Percentiles rank a stretch among this genome's conserved stretches.
Conservation (phyloP, 2,888 invertebrate species). For the Sarcophaga variegata region DNA sequence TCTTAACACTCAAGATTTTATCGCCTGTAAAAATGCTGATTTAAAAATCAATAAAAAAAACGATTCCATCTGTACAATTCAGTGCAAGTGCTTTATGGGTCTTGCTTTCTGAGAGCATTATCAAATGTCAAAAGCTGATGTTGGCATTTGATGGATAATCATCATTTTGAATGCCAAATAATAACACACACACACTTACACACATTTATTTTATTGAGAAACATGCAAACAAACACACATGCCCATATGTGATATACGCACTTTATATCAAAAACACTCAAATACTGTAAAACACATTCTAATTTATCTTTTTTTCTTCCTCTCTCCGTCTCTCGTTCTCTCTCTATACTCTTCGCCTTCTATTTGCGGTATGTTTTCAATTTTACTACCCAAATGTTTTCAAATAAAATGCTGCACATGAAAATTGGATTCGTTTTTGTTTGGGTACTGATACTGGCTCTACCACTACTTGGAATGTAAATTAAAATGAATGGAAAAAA, state of each 20-base stretch:
- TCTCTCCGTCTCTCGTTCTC: too few relatives aligned
- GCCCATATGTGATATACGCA: neutral
- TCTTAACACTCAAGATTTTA: too few relatives aligned
- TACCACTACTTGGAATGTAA: neutral
- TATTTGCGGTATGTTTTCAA: conserved; percentile 47
- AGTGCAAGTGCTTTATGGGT: neutral
- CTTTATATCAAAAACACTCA: neutral
- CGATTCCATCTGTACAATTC: conserved; percentile 23
- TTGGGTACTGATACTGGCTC: neutral
- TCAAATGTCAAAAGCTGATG: conserved; percentile 21
- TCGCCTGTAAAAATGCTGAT: conserved; percentile 36
- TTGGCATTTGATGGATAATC: neutral
- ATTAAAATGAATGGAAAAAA: conserved; percentile 40
- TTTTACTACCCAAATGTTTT: conserved; percentile 7
- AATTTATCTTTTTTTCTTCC: conserved; percentile 35
- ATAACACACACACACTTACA: neutral
- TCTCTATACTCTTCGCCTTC: neutral
- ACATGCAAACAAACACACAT: neutral
- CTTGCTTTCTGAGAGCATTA: conserved; percentile 7
- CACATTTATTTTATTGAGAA: conserved; percentile 23
- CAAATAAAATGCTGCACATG: conserved; percentile 26
- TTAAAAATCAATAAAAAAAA: conserved; percentile 44
- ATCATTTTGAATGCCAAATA: conserved; percentile 11
- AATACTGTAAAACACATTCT: conserved; percentile 35
- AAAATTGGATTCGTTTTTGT: conserved; percentile 11